Evolutionary conservation across 2,113 vertebrate species (phyloP), one percentile per base, ranked within the genome.

Genomic region (Phycodurus eques): DNA sequence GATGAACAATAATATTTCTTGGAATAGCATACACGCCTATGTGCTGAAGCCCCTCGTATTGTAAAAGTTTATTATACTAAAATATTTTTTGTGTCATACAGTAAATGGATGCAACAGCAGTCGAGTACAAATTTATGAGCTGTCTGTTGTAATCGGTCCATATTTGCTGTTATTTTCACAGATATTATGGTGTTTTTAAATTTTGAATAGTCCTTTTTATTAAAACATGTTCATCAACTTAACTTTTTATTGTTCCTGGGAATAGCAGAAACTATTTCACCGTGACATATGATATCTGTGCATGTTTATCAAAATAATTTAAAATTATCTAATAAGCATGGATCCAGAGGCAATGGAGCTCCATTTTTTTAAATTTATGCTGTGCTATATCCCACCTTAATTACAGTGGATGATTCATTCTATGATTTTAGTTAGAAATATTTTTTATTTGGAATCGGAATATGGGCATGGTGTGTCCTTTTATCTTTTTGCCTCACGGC

Each of bases 251-350:
- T 71, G 31, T 76, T 71, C 5, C 56, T 22, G 22, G 8, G 4
- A 61, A 15, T 14, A 27, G 15, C 22, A 62, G 20, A 67, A 79
- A 59, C 46, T 39, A 14, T 65, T 68, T 66, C n/a, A 33, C 44
- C n/a, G 71, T 65, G 61, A n/a, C 60, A 9, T 31, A 64, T 60
- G 44, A 31, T 64, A 53, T 61, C 53, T 43, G 54, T 53, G 47
- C 43, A 54, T 68, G 66, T 74, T 76, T 72, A 69, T 51, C 68
- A 68, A 75, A 68, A 59, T 27, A 17, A 66, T 51, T 70, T 62
- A 15, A 2, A 60, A 67, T 56, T 3, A 51, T 47, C 67, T 46
- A 54, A 43, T 56, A 31, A 8, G 53, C 2, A 7, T 57, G 13
- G 35, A 59, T 15, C 49, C 35, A 39, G 35, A 3, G 27, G 27